Evolutionary conservation across 2,888 invertebrate genomes (phyloP).

Genomic region (Itoplectis maculator): DNA sequence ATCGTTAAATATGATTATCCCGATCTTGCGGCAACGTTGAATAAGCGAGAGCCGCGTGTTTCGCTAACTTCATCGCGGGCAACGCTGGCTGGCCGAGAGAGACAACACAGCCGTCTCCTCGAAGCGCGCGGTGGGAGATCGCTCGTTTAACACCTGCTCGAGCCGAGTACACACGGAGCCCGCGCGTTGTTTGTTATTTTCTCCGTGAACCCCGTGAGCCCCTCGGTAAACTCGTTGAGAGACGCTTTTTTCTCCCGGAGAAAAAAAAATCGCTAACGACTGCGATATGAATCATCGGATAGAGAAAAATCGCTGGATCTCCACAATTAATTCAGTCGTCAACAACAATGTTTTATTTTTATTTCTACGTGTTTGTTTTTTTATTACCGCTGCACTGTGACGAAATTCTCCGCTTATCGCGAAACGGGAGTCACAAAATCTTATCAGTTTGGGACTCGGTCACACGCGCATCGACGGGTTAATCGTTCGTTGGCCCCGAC

Average conservation of each 20-base stretch:
- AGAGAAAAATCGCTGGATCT: neutral
- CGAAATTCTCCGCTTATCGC: too few species aligned
- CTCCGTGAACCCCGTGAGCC: conserved; percentile 25
- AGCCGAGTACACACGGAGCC: neutral
- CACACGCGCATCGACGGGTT: too few species aligned
- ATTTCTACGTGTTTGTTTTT: too few species aligned
- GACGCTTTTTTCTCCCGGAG: conserved; percentile 10
- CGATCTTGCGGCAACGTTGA: conserved; percentile 67
- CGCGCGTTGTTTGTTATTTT: conserved; percentile 57
- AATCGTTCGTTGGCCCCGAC: too few species aligned
- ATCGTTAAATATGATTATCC: conserved; percentile 76
- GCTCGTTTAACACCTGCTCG: conserved; percentile 34
- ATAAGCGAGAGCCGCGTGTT: conserved; percentile 67
- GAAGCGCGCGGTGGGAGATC: neutral
- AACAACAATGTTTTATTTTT: too few species aligned
- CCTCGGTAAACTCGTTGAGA: conserved; percentile 2
- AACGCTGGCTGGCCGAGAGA: too few species aligned
- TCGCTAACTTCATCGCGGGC: conserved; percentile 28
- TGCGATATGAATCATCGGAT: neutral
- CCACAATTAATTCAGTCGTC: neutral
- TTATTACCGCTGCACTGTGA: too few species aligned
- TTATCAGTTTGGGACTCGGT: too few species aligned
- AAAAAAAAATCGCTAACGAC: neutral
- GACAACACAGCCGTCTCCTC: neutral
- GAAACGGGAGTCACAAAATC: too few species aligned